Evolutionary conservation across 2,113 vertebrate species (phyloP).

Genomic region (Perca fluviatilis): DNA sequence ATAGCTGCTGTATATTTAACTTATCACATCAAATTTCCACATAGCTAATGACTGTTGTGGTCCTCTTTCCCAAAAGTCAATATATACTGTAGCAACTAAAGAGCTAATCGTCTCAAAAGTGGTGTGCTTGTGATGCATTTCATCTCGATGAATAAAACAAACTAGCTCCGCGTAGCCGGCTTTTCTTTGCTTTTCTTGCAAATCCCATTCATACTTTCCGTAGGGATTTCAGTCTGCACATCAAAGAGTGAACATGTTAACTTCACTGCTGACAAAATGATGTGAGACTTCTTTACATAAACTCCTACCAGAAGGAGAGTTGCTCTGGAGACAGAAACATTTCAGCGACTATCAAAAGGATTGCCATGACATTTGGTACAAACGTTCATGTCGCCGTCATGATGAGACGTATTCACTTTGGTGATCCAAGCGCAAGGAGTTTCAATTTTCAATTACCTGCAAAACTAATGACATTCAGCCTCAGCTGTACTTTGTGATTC

Average conservation of each 20-base stretch:
- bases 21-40: background rate
- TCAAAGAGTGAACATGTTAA: slow-evolving; percentile 21
- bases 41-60: background rate
- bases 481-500: background rate
- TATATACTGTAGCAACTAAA: background rate
- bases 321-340: background rate
- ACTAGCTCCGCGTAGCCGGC: background rate
- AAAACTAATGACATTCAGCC: background rate
- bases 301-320: slow-evolving; percentile 7
- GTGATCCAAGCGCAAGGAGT: background rate
- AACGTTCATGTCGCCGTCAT: background rate
- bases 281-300: slow-evolving; percentile 6
- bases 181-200: background rate
- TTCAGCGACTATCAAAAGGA: background rate
- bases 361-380: background rate
- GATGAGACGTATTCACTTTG: background rate
- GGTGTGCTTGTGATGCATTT: background rate
- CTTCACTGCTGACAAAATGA: background rate
- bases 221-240: slow-evolving; percentile 19
- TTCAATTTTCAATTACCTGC: too few species aligned
- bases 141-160: background rate
- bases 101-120: background rate
- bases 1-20: background rate
- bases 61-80: background rate
- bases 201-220: background rate